Evolutionary conservation across 2,888 invertebrate genomes (phyloP), one percentile per base, ranked within the genome.

Genomic region (Sesamia inferens): DNA sequence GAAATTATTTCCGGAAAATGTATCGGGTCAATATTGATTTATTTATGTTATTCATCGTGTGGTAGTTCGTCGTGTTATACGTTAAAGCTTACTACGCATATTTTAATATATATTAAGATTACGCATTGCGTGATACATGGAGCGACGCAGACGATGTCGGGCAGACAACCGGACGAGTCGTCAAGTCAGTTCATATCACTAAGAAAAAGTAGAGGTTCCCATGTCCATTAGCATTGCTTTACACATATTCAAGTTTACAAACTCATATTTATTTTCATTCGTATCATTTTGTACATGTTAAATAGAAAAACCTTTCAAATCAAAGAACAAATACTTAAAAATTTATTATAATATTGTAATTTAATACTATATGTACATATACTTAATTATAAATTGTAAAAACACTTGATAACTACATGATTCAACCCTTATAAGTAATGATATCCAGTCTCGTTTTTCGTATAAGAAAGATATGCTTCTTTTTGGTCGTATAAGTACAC

Each of bases 161-260:
- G 48, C 48, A n/a, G 57, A 71, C 80, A 62, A 64, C 70, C 64
- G 59, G 74, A 78, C 71, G 55, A 81, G 70, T 81, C 61, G 77
- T 81, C 81, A 74, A 81, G 78, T 81, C 69, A 80, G 67, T 78
- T 80, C 74, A 81, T 74, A 74, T 81, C 74, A 65, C 65, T 57
- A 71, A 71, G 69, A 79, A 79, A 79, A 79, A 79, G 79, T 58
- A 76, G n/a, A 72, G 72, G 69, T 79, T 79, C 80, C 44, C 80
- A 79, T 79, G 79, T 72, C 79, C 72, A 79, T 79, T 79, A 79
- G 79, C 63, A 58, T 65, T 69, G 68, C 42, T 76, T 76, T 72
- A 63, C 68, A 65, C 65, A 76, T 79, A 11, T 76, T 31, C 3
- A 31, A 57, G 39, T 79, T 79, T 54, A 71, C 65, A 0, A 65